Percentiles rank a stretch among this genome's conserved stretches.
Conservation (phyloP, 35 echinoderm and acorn worm genomes). For the Anneissia japonica region DNA sequence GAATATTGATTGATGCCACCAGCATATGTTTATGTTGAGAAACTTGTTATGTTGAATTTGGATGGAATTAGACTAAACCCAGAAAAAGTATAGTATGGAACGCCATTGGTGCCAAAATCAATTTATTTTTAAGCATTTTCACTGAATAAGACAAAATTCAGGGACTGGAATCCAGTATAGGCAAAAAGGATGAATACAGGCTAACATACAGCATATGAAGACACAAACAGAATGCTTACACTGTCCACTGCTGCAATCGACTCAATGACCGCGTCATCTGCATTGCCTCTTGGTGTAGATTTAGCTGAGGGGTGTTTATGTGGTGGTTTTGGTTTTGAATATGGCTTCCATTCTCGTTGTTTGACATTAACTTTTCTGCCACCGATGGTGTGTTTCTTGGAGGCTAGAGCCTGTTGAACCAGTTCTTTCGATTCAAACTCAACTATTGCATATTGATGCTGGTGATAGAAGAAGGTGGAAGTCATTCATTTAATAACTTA, state of each 20-base stretch:
- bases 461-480: too few species aligned
- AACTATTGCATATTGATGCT: conserved; percentile 89
- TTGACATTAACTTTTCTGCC: conserved; percentile 65
- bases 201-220: not conserved
- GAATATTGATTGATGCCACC: too few species aligned
- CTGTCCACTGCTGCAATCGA: not conserved
- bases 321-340: conserved; percentile 18
- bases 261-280: not conserved
- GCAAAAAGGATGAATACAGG: not conserved
- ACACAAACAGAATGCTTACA: not conserved
- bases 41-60: too few species aligned
- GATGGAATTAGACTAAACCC: too few species aligned
- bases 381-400: conserved; percentile 69
- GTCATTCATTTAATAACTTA: too few species aligned
- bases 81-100: too few species aligned
- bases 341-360: conserved; percentile 26
- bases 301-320: too few species aligned
- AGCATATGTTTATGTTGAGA: too few species aligned
- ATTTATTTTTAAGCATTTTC: too few species aligned
- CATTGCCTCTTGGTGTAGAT: not conserved
- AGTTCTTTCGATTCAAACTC: conserved; percentile 56
- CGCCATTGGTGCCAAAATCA: too few species aligned
- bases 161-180: too few species aligned
- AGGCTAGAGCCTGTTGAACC: conserved; percentile 41
- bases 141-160: too few species aligned